Evolutionary conservation across 2,113 vertebrate species (phyloP).

Genomic region (Platycercus adscitus): DNA sequence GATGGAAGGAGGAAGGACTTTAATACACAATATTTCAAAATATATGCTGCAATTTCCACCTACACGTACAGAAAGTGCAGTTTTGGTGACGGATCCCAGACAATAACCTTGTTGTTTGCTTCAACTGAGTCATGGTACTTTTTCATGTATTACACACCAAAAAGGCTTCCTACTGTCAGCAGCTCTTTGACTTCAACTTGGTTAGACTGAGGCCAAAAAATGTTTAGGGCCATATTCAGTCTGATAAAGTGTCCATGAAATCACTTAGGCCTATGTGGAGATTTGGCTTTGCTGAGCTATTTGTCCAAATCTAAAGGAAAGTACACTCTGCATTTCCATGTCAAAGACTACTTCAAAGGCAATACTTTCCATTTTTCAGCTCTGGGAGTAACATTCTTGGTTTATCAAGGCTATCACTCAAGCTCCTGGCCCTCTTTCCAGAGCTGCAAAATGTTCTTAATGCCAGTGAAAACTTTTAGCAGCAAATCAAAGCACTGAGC

Average conservation of each 20-base stretch:
- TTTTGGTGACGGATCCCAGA: neutral
- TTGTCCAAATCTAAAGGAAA: neutral
- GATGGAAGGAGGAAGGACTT: neutral
- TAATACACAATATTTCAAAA: conserved; percentile 14
- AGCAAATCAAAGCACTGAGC: neutral
- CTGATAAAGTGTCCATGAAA: neutral
- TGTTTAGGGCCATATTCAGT: neutral
- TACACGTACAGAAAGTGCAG: neutral
- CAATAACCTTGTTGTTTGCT: conserved; percentile 4
- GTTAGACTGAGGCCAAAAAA: neutral
- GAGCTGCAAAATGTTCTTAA: conserved; percentile 17
- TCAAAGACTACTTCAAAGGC: conserved; percentile 59
- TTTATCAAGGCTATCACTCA: conserved; percentile 56
- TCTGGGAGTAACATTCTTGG: conserved; percentile 44
- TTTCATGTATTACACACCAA: conserved; percentile 14
- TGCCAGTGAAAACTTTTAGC: neutral
- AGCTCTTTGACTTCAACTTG: neutral
- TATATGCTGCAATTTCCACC: conserved; percentile 3
- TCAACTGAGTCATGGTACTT: conserved; percentile 3
- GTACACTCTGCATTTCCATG: neutral
- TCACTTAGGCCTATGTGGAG: neutral
- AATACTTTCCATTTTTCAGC: conserved; percentile 2
- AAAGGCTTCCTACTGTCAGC: conserved; percentile 36
- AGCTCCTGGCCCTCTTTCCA: conserved; percentile 1
- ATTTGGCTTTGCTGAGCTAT: conserved; percentile 1